A percentile compares a stretch with the other conserved stretches of the same genome.
Conservation (phyloP, 2,113 vertebrate genomes). For the Pseudopodoces humilis region DNA sequence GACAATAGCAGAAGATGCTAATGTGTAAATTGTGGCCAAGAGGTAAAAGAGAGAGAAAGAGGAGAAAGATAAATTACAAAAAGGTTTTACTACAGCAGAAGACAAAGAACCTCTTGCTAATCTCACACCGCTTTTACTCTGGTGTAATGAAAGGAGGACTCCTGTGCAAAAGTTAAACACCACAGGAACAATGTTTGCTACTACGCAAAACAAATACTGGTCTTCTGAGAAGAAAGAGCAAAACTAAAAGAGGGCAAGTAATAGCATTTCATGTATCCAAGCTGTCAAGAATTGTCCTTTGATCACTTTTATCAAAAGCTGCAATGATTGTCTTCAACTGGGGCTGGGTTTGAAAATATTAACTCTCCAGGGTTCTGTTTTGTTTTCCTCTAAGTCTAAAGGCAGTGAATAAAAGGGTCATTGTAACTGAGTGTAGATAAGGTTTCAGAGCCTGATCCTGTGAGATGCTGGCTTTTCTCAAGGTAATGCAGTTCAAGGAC, state of each 20-base stretch:
- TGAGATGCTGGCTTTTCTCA: conserved; percentile 17
- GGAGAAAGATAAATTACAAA: conserved; percentile 1
- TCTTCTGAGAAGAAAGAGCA: conserved; percentile 45
- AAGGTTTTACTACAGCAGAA: conserved; percentile 16
- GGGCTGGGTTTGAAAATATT: conserved; percentile 36
- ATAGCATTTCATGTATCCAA: conserved; percentile 46
- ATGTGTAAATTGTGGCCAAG: conserved; percentile 27
- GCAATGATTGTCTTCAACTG: conserved; percentile 21
- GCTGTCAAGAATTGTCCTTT: conserved; percentile 47
- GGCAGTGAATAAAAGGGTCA: conserved; percentile 2
- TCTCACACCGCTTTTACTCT: not conserved
- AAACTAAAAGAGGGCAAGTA: conserved; percentile 54
- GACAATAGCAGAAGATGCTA: not conserved
- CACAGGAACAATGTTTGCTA: not conserved
- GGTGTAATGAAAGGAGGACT: conserved; percentile 4
- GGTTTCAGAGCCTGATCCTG: not conserved
- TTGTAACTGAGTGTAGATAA: conserved; percentile 3
- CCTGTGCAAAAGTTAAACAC: conserved; percentile 24
- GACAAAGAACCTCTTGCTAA: conserved; percentile 17
- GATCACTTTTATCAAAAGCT: conserved; percentile 65
- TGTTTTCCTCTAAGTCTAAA: conserved; percentile 11
- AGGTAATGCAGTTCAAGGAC: not conserved
- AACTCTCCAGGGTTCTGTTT: conserved; percentile 32
- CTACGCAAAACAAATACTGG: conserved; percentile 47
- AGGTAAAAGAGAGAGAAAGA: not conserved